Evolutionary conservation across 2,888 invertebrate genomes (phyloP).

Genomic region (Andrena haemorrhoa): DNA sequence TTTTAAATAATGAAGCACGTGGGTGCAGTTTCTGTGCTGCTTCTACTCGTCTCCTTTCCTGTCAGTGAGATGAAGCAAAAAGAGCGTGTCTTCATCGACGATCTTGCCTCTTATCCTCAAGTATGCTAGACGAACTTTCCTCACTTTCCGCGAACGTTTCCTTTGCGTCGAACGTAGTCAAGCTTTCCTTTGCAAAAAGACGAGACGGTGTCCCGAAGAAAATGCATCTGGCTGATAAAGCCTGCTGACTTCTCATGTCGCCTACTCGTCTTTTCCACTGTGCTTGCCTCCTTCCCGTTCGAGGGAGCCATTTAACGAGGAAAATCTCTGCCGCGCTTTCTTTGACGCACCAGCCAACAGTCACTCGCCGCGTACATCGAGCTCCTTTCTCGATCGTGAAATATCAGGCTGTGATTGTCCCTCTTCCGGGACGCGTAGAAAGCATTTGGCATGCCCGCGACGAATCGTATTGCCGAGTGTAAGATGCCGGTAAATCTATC

Average conservation of each 20-base stretch:
- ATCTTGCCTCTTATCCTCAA: slow-evolving; percentile 55
- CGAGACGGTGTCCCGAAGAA: slow-evolving; percentile 46
- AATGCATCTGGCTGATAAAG: slow-evolving; percentile 67
- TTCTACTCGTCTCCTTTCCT: not conserved
- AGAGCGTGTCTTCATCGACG: slow-evolving; percentile 52
- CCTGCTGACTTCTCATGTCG: slow-evolving; percentile 43
- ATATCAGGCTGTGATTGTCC: slow-evolving; percentile 12
- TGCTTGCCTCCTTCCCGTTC: slow-evolving; percentile 44
- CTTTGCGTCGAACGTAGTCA: slow-evolving; percentile 44
- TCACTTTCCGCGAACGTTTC: not conserved
- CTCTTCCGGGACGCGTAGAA: slow-evolving; percentile 4
- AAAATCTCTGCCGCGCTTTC: slow-evolving; percentile 59
- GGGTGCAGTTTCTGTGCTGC: slow-evolving; percentile 3
- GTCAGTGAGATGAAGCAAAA: slow-evolving; percentile 59
- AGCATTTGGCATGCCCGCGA: not conserved
- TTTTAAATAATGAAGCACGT: slow-evolving; percentile 63
- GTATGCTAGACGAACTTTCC: slow-evolving; percentile 42
- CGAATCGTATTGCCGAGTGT: not conserved
- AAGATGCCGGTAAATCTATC: not conserved
- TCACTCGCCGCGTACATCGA: slow-evolving; percentile 16
- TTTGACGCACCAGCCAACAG: slow-evolving; percentile 54
- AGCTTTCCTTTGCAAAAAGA: slow-evolving; percentile 39
- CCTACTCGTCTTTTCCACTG: slow-evolving; percentile 60
- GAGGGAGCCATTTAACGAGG: slow-evolving; percentile 64
- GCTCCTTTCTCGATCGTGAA: slow-evolving; percentile 9